Percentiles rank a stretch among this genome's conserved stretches.
Conservation (phyloP, 2,113 vertebrate genomes). For the Grammomys dolichurus region DNA sequence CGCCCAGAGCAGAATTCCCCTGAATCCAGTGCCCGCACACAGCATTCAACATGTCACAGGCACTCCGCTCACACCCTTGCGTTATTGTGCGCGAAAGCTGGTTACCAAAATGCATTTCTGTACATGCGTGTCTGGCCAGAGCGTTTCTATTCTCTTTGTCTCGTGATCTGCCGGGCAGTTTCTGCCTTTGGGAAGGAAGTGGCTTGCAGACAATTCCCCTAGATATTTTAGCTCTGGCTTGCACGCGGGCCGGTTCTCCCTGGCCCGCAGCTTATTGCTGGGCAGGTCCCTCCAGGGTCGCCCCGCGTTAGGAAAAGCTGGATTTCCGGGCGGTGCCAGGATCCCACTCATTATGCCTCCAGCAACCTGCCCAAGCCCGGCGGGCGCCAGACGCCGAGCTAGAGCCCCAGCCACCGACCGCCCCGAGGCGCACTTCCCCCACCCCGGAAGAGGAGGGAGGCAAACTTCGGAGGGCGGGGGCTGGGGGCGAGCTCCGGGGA, state of each 20-base stretch:
- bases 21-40: slow-evolving; percentile 33
- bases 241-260: slow-evolving; percentile 41
- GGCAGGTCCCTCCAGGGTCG: slow-evolving; percentile 50
- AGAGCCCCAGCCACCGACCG: slow-evolving; percentile 1
- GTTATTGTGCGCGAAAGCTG: slow-evolving; percentile 52
- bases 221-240: slow-evolving; percentile 26
- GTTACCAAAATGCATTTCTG: slow-evolving; percentile 51
- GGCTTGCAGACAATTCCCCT: slow-evolving; percentile 59
- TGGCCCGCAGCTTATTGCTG: slow-evolving; percentile 73
- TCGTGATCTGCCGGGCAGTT: slow-evolving; percentile 47
- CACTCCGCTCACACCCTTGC: slow-evolving; percentile 57
- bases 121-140: neutral
- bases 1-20: slow-evolving; percentile 45
- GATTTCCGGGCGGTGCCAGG: slow-evolving; percentile 64
- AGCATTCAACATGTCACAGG: slow-evolving; percentile 68
- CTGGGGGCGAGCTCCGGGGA: neutral
- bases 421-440: slow-evolving; percentile 73
- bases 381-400: neutral
- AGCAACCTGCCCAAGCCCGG: slow-evolving; percentile 64
- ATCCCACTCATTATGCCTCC: slow-evolving; percentile 51
- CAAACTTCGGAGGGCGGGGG: slow-evolving; percentile 63
- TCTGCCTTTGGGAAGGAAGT: slow-evolving; percentile 61
- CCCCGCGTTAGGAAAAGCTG: slow-evolving; percentile 21
- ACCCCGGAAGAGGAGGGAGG: slow-evolving; percentile 82
- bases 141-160: slow-evolving; percentile 72